Evolutionary conservation across 2,888 invertebrate genomes (phyloP).

Genomic region (Apotomis turbidana): DNA sequence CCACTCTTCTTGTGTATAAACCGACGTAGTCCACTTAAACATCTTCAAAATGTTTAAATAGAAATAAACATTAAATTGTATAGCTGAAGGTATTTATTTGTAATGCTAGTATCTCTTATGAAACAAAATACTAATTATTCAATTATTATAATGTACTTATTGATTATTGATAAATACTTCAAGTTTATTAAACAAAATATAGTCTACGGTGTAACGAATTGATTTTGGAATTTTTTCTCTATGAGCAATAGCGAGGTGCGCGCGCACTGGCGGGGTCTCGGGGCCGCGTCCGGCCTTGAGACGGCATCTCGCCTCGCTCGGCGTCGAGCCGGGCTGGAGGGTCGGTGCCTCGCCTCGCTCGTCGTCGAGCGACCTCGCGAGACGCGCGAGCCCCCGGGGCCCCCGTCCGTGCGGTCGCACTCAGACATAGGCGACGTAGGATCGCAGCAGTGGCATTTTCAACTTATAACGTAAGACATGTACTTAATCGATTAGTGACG

Average conservation of each 20-base stretch:
- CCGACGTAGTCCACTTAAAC: constrained; percentile 80
- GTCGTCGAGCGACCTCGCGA: neutral
- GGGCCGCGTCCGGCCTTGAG: constrained; percentile 38
- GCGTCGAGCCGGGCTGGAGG: neutral
- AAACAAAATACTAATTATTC: constrained; percentile 84
- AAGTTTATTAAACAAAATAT: constrained; percentile 82
- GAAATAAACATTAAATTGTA: constrained; percentile 82
- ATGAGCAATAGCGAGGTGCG: constrained; percentile 71
- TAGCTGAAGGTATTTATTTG: constrained; percentile 84
- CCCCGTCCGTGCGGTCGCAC: constrained; percentile 48
- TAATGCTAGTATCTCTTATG: constrained; percentile 83
- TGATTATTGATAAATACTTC: constrained; percentile 84
- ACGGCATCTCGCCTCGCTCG: neutral
- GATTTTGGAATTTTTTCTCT: constrained; percentile 80
- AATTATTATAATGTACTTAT: constrained; percentile 84
- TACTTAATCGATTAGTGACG: constrained; percentile 76
- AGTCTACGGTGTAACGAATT: constrained; percentile 82
- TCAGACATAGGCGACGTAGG: constrained; percentile 73
- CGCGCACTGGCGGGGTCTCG: constrained; percentile 43
- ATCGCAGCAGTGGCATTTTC: constrained; percentile 82
- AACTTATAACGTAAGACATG: constrained; percentile 79
- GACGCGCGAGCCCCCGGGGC: constrained; percentile 1
- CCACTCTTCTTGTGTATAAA: constrained; percentile 70
- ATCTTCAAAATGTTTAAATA: constrained; percentile 82
- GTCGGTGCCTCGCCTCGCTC: neutral